Base-by-base conservation (phyloP, 2,113 vertebrate genomes). In the Carollia perspicillata region DNA sequence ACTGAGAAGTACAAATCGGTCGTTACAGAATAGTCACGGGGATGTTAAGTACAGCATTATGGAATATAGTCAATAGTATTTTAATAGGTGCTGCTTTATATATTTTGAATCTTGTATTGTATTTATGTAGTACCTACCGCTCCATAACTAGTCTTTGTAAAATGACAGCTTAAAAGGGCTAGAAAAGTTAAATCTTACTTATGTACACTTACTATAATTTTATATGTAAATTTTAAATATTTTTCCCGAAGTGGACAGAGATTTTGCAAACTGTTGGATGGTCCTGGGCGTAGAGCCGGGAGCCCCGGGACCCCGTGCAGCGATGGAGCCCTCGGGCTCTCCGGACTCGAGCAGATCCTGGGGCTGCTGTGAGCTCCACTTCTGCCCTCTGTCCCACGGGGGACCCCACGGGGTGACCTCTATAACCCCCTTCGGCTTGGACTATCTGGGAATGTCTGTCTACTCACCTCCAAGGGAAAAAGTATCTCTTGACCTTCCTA, bases 281-380 rank as follows among this genome's bases (percentile, higher is more conserved):
- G 18, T 40, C 9, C 42, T 78, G 63, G 63, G 20, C 0, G 0
- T 55, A 6, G 69, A 10, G 6, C 1, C 33, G 79, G 69, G 30
- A 65, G 18, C 22, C 12, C 35, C 3, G 1, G 35, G 44, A 3
- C 23, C 3, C 0, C 17, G 6, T 5, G 40, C 17, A 2, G 51
- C 0, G 0, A 30, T 0, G 14, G 17, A 23, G 16, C 2, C 42
- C 28, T 35, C 0, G 18, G 40, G 69, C 17, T 40, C 2, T 35
- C n/a, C 17, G 13, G 37, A 66, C 10, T 18, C 0, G 16, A 13
- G 30, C 26, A 44, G 40, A 14, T 35, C 60, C 71, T 6, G 4
- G 23, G 20, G 5, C 40, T 30, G 0, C n/a, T 3, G 22, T 17
- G 74, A 42, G 18, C 30, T n/a, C n/a, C n/a, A n/a, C n/a, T n/a